A percentile compares a stretch with the other conserved stretches of the same genome.
phyloP scores from a whole-genome alignment of 2,113 vertebrate species.

The Paradisaea rubra region DNA sequence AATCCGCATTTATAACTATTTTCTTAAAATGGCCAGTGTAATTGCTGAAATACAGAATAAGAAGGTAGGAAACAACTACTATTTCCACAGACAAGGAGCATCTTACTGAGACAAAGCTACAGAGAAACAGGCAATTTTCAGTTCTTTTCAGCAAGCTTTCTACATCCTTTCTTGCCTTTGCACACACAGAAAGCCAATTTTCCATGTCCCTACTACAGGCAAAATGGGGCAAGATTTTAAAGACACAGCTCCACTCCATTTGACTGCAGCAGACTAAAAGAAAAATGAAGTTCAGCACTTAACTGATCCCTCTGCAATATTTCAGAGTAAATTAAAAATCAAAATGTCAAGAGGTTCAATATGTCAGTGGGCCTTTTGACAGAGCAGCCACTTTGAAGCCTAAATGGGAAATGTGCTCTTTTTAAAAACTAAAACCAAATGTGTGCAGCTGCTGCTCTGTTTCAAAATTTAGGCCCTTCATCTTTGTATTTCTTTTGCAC shows the following conservation, averaged over 20 bases:
- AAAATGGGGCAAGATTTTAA: conserved; percentile 57
- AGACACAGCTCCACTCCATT: conserved; percentile 27
- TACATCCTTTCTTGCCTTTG: conserved; percentile 27
- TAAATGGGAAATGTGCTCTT: conserved; percentile 20
- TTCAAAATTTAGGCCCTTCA: not conserved
- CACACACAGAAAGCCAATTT: conserved; percentile 35
- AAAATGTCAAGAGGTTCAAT: conserved; percentile 60
- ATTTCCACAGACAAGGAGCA: conserved; percentile 16
- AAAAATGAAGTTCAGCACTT: conserved; percentile 52
- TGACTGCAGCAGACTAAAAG: conserved; percentile 19
- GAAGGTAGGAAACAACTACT: conserved; percentile 14
- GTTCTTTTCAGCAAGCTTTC: conserved; percentile 33
- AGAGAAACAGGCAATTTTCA: conserved; percentile 28
- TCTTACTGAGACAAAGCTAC: conserved; percentile 15
- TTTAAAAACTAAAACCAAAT: conserved; percentile 21
- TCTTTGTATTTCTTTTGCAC: not conserved
- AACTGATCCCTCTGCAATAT: conserved; percentile 7
- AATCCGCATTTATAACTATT: not conserved
- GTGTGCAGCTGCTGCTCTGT: conserved; percentile 1
- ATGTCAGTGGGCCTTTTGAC: conserved; percentile 47
- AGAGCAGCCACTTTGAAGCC: conserved; percentile 37
- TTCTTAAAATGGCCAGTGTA: not conserved
- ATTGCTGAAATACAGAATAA: not conserved
- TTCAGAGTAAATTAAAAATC: conserved; percentile 59
- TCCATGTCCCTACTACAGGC: not conserved